Evolutionary conservation across 2,113 vertebrate genomes (phyloP).

Genomic region (Drymodes brunneopygia): DNA sequence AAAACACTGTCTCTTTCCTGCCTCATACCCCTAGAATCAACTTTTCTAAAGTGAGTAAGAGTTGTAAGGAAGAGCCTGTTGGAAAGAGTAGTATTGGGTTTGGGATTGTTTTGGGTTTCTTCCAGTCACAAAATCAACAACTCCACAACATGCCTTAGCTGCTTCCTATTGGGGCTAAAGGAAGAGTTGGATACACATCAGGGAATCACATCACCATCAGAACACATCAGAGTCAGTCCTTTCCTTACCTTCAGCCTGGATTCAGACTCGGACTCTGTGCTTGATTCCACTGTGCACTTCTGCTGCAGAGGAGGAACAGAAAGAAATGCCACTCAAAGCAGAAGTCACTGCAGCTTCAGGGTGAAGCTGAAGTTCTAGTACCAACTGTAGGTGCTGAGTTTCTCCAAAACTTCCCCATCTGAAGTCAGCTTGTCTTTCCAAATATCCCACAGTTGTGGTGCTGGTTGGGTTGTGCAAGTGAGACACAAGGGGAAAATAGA

Average conservation of each 20-base stretch:
- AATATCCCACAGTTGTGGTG: neutral
- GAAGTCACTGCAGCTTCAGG: neutral
- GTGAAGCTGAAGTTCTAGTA: neutral
- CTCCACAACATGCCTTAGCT: neutral
- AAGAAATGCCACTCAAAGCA: neutral
- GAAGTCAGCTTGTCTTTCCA: neutral
- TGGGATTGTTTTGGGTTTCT: neutral
- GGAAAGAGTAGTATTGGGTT: accelerated
- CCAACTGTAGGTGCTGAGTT: neutral
- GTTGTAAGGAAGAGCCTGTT: neutral
- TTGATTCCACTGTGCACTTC: constrained; percentile 80
- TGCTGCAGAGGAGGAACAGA: neutral
- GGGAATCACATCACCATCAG: neutral
- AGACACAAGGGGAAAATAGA: neutral
- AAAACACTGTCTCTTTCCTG: neutral
- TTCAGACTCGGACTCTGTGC: constrained; percentile 81
- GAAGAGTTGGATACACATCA: neutral
- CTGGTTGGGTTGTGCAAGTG: neutral
- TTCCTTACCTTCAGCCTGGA: constrained; percentile 71
- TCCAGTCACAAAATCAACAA: neutral
- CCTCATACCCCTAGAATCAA: neutral
- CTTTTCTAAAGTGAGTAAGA: neutral
- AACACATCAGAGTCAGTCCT: neutral
- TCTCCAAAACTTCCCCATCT: neutral
- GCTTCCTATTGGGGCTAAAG: neutral